Evolutionary conservation across 1,140 invertebrate species (phyloP), one percentile per base, ranked within the genome.

Genomic region (Hesperophylax magnus): DNA sequence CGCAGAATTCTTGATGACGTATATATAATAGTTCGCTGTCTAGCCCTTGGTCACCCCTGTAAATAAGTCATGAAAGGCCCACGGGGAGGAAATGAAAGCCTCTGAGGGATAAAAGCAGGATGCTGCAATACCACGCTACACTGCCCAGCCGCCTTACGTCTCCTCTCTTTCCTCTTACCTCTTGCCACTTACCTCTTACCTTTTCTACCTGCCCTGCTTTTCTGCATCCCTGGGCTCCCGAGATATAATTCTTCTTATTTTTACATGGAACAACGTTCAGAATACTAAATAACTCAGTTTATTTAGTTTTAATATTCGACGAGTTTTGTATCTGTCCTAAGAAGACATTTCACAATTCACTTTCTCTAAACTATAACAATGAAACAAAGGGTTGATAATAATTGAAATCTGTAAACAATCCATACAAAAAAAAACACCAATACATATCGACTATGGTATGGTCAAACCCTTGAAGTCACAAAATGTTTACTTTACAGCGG

Each of bases 71-170:
- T 17, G 24, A n/a, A 56, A 75, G 53, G 22, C 18, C 52, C 53
- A 27, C 24, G 9, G 75, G 39, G 52, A 72, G 77, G 65, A 79
- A 79, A 79, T 79, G 77, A 79, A 72, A 24, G 77, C 67, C 71
- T 39, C 52, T 63, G 67, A 72, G 67, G 77, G 77, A 58, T 79
- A 53, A 79, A 53, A 75, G 24, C 17, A 31, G 74, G 58, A 34
- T 60, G 74, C 67, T 47, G 67, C 67, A 52, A 71, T 71, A 71
- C 67, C 67, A 71, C 67, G 67, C 34, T 71, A 71, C 34, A 52
- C 39, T 47, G 34, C 17, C 17, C 67, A 17, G 22, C 11, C 27
- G 11, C 17, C 22, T 65, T 65, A 6, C 61, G 14, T 22, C 27
- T 65, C 24, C 27, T 34, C 27, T 8, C 24, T 34, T 65, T n/a